A percentile compares a stretch with the other conserved stretches of the same genome.
These are phyloP conservation scores for Eilema caniola DNA, from an alignment of 2,888 invertebrate genomes.

Conservation along the genomic window DNA sequence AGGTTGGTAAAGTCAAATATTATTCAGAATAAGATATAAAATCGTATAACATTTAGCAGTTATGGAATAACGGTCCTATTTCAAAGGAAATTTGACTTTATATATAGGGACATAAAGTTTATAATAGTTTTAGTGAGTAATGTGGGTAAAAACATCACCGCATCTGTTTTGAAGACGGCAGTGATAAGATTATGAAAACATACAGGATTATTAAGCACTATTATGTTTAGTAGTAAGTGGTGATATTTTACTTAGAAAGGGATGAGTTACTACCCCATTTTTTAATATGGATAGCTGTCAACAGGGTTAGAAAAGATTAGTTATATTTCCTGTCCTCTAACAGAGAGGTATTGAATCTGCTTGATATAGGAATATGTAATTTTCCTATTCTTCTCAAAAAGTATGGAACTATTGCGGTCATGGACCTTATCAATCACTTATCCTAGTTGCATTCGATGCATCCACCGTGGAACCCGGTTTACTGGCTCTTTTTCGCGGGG, in stretches of 20 bases:
- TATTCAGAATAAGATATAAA: conserved; percentile 27
- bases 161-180: conserved; percentile 40
- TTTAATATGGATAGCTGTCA: neutral
- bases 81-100: conserved; percentile 17
- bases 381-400: too few species aligned
- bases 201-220: conserved; percentile 33
- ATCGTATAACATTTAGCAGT: conserved; percentile 13
- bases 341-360: neutral
- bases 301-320: neutral
- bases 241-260: conserved; percentile 33
- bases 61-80: neutral
- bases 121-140: neutral
- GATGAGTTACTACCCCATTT: neutral
- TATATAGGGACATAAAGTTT: fast-evolving
- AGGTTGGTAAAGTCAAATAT: conserved; percentile 14
- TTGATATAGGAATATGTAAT: neutral
- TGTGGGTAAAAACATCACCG: conserved; percentile 19
- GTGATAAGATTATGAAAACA: conserved; percentile 45
- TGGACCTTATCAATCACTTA: too few species aligned
- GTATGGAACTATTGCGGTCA: too few species aligned
- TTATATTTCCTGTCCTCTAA: neutral
- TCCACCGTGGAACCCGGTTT: too few species aligned
- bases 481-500: too few species aligned
- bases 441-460: too few species aligned
- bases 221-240: conserved; percentile 26